phyloP scores from a whole-genome alignment of 1,140 invertebrate genomes.

The Halictus rubicundus region DNA sequence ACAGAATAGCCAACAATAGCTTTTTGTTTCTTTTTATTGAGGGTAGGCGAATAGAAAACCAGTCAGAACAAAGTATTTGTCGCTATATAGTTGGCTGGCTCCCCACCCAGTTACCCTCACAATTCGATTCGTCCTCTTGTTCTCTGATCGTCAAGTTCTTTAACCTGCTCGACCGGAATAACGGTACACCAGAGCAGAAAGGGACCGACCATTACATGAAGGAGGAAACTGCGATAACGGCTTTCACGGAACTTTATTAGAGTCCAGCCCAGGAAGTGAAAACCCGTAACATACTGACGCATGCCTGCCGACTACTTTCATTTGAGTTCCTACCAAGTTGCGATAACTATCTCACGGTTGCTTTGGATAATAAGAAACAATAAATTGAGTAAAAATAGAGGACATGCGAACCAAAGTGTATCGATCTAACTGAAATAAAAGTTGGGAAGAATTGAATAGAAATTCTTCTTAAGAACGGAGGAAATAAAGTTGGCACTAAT shows the following conservation, averaged over 20 bases:
- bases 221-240: constrained; percentile 52
- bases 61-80: constrained; percentile 69
- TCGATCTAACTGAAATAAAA: too few relatives aligned
- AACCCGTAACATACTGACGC: constrained; percentile 29
- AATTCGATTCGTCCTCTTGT: constrained; percentile 72
- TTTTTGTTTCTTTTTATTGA: constrained; percentile 78
- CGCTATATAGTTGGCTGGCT: constrained; percentile 58
- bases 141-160: constrained; percentile 68
- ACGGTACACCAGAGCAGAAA: constrained; percentile 54
- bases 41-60: constrained; percentile 70
- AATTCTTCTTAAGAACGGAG: too few relatives aligned
- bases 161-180: constrained; percentile 60
- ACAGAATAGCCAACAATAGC: constrained; percentile 77
- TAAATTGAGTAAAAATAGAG: too few relatives aligned
- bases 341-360: not conserved
- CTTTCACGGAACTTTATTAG: constrained; percentile 52
- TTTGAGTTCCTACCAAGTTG: constrained; percentile 18
- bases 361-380: too few relatives aligned
- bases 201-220: constrained; percentile 34
- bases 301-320: constrained; percentile 20
- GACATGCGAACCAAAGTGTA: too few relatives aligned
- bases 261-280: constrained; percentile 21
- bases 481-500: too few relatives aligned
- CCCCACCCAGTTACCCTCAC: constrained; percentile 49
- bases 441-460: too few relatives aligned